Evolutionary conservation across 2,888 invertebrate species (phyloP).

Genomic region (Napeogenes sylphis): DNA sequence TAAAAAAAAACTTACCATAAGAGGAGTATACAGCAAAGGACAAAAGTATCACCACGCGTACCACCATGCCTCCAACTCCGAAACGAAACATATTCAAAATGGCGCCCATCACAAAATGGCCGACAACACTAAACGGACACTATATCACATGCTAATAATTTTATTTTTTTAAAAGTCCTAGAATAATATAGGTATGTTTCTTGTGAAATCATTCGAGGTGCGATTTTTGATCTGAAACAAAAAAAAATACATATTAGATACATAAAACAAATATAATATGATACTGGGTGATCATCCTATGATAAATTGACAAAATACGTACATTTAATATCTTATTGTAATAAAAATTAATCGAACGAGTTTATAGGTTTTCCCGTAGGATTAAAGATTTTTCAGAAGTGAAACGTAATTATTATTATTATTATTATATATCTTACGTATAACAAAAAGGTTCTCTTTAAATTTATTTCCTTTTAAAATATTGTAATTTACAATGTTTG

Average conservation of each 20-base stretch:
- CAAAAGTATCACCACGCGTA: constrained; percentile 52
- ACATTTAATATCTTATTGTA: no score
- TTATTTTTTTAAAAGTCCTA: constrained; percentile 40
- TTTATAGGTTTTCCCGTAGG: no score
- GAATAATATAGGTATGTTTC: constrained; percentile 29
- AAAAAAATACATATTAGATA: constrained; percentile 12
- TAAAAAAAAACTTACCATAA: constrained; percentile 53
- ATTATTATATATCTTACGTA: no score
- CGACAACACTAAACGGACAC: constrained; percentile 51
- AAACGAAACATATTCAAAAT: constrained; percentile 52
- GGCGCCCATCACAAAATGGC: constrained; percentile 61
- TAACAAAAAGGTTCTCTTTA: no score
- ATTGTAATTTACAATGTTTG: no score
- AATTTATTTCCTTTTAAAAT: no score
- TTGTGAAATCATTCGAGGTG: constrained; percentile 56
- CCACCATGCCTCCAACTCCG: constrained; percentile 46
- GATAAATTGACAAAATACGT: not conserved
- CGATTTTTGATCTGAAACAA: constrained; percentile 43
- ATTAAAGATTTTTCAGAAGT: no score
- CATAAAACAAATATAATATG: no score
- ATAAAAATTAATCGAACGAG: no score
- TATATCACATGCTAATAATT: constrained; percentile 64
- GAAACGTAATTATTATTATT: no score
- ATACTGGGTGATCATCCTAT: not conserved
- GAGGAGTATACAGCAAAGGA: constrained; percentile 63